Base-by-base conservation (phyloP, 1,140 invertebrate genomes). In the Aphelinus atriplicis region DNA sequence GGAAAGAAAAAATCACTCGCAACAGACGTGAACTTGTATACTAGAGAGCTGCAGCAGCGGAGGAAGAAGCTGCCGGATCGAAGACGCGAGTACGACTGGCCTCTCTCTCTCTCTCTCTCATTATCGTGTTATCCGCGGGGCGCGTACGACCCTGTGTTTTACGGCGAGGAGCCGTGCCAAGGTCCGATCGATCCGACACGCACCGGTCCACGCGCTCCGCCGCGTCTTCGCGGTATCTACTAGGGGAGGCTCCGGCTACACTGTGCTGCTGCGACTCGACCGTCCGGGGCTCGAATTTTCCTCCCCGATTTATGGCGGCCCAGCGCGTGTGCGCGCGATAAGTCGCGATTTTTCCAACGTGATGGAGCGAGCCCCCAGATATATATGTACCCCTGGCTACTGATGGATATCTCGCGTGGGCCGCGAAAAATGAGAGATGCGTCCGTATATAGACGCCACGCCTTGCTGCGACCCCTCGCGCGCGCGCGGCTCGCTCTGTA, bases 101-200 rank as follows among this genome's bases (percentile, higher is more conserved):
- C 48, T 6, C 51, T 53, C 51, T 9, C 9, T 4, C 51, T 9
- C 51, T 6, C 51, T 6, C 51, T 9, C 65, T 73, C 72, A 62
- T 73, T 73, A 73, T 73, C 72, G 65, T 68, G 57, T 73, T 73
- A 73, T 68, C 71, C 26, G 7, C 7, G 7, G 63, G 58, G 55
- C 69, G 60, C 45, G 47, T 55, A 55, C 68, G 3, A 1, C 2
- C 45, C 7, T 7, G 42, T 55, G 61, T 55, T 55, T 64, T 62
- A 62, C 60, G 58, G 50, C 7, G 46, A 6, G 7, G 46, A 53
- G 50, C 57, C 70, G 61, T 71, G 70, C 70, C 70, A 71, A 71
- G 10, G 26, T 63, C 48, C 58, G 26, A 51, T 60, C 46, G 46
- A 60, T 50, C 68, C 55, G 58, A 43, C 7, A 3, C 61, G 45